phyloP scores from a whole-genome alignment of 2,888 invertebrate species.

The Caenorhabditis sp. region DNA sequence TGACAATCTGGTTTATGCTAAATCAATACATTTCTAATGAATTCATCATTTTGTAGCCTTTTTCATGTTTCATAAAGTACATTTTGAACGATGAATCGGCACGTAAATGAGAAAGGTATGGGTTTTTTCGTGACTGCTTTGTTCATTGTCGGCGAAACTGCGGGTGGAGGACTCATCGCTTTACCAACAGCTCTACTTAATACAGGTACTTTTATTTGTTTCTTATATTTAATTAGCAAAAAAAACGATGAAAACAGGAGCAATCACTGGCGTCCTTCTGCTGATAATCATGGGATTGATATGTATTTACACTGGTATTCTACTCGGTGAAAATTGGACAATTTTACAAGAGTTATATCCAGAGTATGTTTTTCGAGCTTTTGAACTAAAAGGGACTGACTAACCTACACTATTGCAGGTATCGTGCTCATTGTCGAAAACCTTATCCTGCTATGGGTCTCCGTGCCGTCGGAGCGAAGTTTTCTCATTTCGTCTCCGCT shows the following conservation, averaged over 20 bases:
- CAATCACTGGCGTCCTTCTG: conserved; percentile 34
- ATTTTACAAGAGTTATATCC: conserved; percentile 43
- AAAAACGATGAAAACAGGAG: too few relatives aligned
- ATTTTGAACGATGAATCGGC: not conserved
- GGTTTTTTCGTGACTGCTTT: conserved; percentile 56
- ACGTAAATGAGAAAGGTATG: conserved; percentile 53
- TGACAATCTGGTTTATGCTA: not conserved
- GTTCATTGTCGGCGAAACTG: conserved; percentile 67
- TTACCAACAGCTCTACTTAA: conserved; percentile 60
- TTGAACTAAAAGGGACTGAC: not conserved
- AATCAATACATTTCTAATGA: not conserved
- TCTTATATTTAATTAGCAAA: not conserved
- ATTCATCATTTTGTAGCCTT: not conserved
- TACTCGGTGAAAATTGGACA: conserved; percentile 61
- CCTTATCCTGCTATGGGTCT: conserved; percentile 68
- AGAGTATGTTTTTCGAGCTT: conserved; percentile 17
- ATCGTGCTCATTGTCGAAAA: conserved; percentile 63
- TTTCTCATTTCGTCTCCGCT: conserved; percentile 57
- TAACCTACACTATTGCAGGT: conserved; percentile 30
- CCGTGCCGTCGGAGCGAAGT: conserved; percentile 56
- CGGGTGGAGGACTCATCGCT: conserved; percentile 67
- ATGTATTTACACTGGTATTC: conserved; percentile 62
- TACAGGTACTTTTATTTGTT: conserved; percentile 43
- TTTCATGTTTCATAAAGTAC: not conserved
- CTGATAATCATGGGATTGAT: conserved; percentile 58